Conservation (phyloP, 2,113 vertebrate species). For the Phoenicopterus ruber region DNA sequence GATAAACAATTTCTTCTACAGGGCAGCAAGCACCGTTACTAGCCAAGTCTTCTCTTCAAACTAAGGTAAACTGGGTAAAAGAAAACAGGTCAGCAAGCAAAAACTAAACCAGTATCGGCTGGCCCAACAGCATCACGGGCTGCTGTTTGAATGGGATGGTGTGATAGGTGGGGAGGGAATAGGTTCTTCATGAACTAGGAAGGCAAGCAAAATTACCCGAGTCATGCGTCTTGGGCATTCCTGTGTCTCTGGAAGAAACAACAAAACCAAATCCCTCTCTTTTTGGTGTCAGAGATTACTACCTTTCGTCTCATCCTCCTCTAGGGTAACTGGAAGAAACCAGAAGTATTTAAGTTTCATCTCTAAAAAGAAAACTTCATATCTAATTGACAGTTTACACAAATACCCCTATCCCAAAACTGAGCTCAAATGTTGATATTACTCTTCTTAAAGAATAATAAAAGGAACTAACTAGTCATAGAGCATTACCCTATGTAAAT, state of each 20-base stretch:
- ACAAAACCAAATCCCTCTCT: neutral
- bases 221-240: neutral
- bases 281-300: neutral
- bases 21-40: neutral
- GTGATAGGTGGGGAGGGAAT: neutral
- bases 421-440: neutral
- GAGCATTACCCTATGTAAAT: neutral
- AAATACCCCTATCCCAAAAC: neutral
- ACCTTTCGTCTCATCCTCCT: neutral
- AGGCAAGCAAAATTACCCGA: neutral
- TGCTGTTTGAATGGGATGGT: neutral
- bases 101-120: neutral
- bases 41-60: neutral
- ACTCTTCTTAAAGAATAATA: neutral
- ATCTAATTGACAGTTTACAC: neutral
- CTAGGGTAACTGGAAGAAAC: neutral
- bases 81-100: neutral
- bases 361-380: neutral
- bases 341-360: neutral
- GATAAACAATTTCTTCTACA: neutral
- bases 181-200: neutral
- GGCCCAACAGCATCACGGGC: neutral
- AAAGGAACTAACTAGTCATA: neutral
- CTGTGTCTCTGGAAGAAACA: neutral
- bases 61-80: neutral